Base-by-base conservation (phyloP, 64 coral and sea anemone species). In the Trachythela sp. region DNA sequence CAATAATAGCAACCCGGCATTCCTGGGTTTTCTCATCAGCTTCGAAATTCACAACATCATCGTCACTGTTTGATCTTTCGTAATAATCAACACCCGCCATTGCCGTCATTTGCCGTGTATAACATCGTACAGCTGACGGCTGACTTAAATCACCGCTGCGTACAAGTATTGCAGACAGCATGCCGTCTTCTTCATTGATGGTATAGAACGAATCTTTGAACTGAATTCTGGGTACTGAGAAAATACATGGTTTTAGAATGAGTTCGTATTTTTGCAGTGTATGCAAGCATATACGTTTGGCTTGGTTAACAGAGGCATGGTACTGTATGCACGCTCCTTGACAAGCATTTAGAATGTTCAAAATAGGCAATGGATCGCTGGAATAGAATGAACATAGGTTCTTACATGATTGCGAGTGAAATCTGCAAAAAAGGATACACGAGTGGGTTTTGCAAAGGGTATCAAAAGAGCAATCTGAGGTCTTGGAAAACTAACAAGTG, bases 181-280 rank as follows among this genome's bases (percentile, higher is more conserved):
- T 67, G 1, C 80, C 83, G 41, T 85, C 64, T 31, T 88, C 76
- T 92, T 98, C 95, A 83, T 86, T 83, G 27, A 88, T 54, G 13
- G 48, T 87, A 41, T 90, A 59, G 37, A 49, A 60, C 52, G 75
- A 39, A 20, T 94, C 33, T 32, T 87, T 90, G 51, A 98, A 98
- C 89, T 98, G 91, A 22, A 98, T 86, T 30, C 36, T 92, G 58
- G 95, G 95, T 34, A 92, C 95, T 98, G 85, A 59, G 56, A 27
- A 88, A 40, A 48, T 39, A 35, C 31, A 72, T 22, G 29, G 68
- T 13, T 2, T n/a, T n/a, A n/a, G n/a, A n/a, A n/a, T n/a, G n/a
- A n/a, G n/a, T n/a, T n/a, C n/a, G n/a, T n/a, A n/a, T n/a, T n/a
- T n/a, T n/a, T n/a, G n/a, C n/a, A n/a, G n/a, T n/a, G n/a, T n/a